A percentile compares a stretch with the other conserved stretches of the same genome.
Evolutionary conservation across 2,888 invertebrate species (phyloP).

Genomic region (Aphidoletes aphidimyza): DNA sequence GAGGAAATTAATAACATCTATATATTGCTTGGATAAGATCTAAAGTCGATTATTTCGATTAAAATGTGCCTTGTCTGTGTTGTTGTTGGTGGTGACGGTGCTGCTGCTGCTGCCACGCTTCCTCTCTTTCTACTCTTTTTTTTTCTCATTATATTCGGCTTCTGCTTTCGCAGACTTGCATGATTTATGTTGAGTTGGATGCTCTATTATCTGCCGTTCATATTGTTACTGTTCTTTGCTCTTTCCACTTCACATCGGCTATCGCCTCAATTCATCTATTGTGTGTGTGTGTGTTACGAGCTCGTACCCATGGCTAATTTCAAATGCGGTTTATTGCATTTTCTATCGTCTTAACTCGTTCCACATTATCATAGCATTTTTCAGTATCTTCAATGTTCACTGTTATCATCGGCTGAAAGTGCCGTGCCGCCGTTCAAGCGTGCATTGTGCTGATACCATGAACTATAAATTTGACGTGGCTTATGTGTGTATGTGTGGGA

Average conservation of each 20-base stretch:
- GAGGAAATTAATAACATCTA: neutral
- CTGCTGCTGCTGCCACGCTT: too few relatives aligned
- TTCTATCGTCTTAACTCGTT: conserved; percentile 1
- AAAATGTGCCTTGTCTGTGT: neutral
- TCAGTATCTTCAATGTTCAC: neutral
- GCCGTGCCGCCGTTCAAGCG: neutral
- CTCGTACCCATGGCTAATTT: neutral
- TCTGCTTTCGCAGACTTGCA: neutral
- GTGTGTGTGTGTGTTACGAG: neutral
- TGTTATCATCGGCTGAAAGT: conserved; percentile 21
- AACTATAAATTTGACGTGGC: neutral
- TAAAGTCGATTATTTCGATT: conserved; percentile 49
- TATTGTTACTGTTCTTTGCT: conserved; percentile 17
- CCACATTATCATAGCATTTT: neutral
- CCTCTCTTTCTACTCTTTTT: neutral
- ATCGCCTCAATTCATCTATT: neutral
- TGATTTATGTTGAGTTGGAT: conserved; percentile 32
- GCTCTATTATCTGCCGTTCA: conserved; percentile 23
- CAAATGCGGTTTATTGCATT: conserved; percentile 28
- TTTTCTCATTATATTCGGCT: neutral
- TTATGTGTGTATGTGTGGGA: neutral
- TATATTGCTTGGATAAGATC: neutral
- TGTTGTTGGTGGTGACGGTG: too few relatives aligned
- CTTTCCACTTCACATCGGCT: neutral
- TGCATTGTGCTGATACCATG: conserved; percentile 21